Evolutionary conservation across 1,140 invertebrate genomes (phyloP).

Genomic region (Drosophila sp.): DNA sequence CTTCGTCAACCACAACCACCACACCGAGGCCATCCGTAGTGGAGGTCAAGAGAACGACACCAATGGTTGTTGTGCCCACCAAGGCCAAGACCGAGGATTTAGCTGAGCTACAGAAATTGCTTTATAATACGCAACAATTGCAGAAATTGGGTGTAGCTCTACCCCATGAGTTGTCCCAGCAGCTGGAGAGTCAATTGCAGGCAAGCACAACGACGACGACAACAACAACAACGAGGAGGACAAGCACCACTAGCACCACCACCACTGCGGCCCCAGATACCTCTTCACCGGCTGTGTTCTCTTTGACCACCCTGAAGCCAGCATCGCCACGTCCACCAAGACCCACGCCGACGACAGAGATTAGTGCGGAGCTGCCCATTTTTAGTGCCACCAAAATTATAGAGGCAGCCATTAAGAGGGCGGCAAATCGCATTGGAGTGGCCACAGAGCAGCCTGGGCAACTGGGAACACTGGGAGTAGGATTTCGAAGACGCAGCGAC

Average conservation of each 20-base stretch:
- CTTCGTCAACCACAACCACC: background rate
- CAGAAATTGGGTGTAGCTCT: slow-evolving; percentile 83
- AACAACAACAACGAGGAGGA: background rate
- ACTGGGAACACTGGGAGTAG: slow-evolving; percentile 34
- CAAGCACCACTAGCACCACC: slow-evolving; percentile 14
- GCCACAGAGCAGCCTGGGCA: slow-evolving; percentile 57
- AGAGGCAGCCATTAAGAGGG: slow-evolving; percentile 75
- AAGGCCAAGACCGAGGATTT: slow-evolving; percentile 46
- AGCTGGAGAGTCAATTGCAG: slow-evolving; percentile 69
- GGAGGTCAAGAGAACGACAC: background rate
- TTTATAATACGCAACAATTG: slow-evolving; percentile 77
- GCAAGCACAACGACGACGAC: slow-evolving; percentile 28
- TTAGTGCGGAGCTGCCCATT: slow-evolving; percentile 67
- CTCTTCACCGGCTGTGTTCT: slow-evolving; percentile 74
- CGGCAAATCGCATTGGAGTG: slow-evolving; percentile 74
- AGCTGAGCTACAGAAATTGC: slow-evolving; percentile 72
- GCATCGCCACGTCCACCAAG: slow-evolving; percentile 32
- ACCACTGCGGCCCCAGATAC: slow-evolving; percentile 51
- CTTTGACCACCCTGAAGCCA: slow-evolving; percentile 68
- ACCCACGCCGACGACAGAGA: slow-evolving; percentile 61
- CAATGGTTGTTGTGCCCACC: slow-evolving; percentile 20
- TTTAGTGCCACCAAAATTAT: slow-evolving; percentile 81
- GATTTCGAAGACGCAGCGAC: slow-evolving; percentile 69
- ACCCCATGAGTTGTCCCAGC: slow-evolving; percentile 70
- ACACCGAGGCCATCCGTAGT: slow-evolving; percentile 5